Conservation (phyloP, 2,888 invertebrate genomes). For the Campopleginae sp. region DNA sequence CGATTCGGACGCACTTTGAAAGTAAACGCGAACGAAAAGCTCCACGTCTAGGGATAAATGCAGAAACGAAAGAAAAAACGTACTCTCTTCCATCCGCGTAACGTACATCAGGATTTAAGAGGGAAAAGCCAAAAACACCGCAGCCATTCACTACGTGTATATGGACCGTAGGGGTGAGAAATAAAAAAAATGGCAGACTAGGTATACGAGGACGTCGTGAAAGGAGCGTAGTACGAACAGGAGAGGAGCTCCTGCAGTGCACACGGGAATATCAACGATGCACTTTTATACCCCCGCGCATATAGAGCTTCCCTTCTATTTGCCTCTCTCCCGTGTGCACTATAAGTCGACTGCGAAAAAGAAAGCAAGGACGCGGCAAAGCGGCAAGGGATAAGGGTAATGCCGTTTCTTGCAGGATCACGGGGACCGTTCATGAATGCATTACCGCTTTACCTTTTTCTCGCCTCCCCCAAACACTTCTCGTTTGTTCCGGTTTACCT, state of each 20-base stretch:
- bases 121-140: constrained; percentile 20
- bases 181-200: constrained; percentile 10
- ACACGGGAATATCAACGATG: constrained; percentile 73
- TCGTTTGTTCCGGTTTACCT: constrained; percentile 69
- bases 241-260: constrained; percentile 6
- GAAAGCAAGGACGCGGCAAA: constrained; percentile 44
- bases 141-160: not conserved
- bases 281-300: constrained; percentile 60
- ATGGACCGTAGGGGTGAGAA: constrained; percentile 7
- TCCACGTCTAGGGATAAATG: not conserved
- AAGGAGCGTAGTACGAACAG: not conserved
- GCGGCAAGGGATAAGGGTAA: constrained; percentile 70
- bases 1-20: not conserved
- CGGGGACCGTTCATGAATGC: constrained; percentile 79
- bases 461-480: constrained; percentile 50
- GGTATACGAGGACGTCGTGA: not conserved
- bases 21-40: not conserved
- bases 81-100: constrained; percentile 14
- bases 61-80: not conserved
- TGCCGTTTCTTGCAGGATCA: constrained; percentile 75
- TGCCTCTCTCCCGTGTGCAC: constrained; percentile 7
- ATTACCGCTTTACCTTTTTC: constrained; percentile 74
- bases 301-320: constrained; percentile 9
- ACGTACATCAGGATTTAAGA: constrained; percentile 36
- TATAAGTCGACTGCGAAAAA: constrained; percentile 54